A percentile compares a stretch with the other conserved stretches of the same genome.
phyloP scores from a whole-genome alignment of 1,140 invertebrate genomes.

The Globodera rostochiensis region DNA sequence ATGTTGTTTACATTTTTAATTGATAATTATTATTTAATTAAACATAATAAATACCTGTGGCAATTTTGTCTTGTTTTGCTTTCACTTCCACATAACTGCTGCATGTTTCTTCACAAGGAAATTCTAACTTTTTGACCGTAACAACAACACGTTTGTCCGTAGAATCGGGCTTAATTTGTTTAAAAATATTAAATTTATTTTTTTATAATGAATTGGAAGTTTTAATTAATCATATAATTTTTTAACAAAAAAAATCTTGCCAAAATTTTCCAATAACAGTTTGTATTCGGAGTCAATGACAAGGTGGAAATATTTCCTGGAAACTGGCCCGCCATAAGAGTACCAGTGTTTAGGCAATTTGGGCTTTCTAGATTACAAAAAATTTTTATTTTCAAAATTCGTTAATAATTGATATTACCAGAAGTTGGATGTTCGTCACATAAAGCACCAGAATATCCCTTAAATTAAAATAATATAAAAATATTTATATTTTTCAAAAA shows the following conservation, averaged over 20 bases:
- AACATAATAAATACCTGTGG: slow-evolving; percentile 34
- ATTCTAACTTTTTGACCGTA: slow-evolving; percentile 45
- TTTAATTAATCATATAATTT: neutral
- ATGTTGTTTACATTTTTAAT: neutral
- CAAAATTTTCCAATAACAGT: slow-evolving; percentile 57
- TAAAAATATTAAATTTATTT: neutral
- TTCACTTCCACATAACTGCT: slow-evolving; percentile 59
- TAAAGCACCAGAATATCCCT: slow-evolving; percentile 48
- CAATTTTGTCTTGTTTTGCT: slow-evolving; percentile 46
- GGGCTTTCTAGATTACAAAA: neutral
- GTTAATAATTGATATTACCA: slow-evolving; percentile 34
- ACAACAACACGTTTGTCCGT: slow-evolving; percentile 36
- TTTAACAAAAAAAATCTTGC: slow-evolving; percentile 5
- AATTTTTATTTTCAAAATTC: neutral
- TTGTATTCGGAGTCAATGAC: slow-evolving; percentile 16
- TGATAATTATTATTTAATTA: neutral
- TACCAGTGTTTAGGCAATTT: slow-evolving; percentile 32
- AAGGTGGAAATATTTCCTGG: slow-evolving; percentile 24
- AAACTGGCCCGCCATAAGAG: slow-evolving; percentile 23
- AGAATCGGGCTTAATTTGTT: neutral
- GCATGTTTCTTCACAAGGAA: slow-evolving; percentile 56
- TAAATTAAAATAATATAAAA: neutral
- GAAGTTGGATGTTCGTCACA: slow-evolving; percentile 42
- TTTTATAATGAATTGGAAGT: no score
- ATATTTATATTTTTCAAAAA: neutral